These are phyloP conservation scores for Calyptommatus sinebrachiatus DNA, from an alignment of 2,113 vertebrate genomes.

Conservation along the genomic window DNA sequence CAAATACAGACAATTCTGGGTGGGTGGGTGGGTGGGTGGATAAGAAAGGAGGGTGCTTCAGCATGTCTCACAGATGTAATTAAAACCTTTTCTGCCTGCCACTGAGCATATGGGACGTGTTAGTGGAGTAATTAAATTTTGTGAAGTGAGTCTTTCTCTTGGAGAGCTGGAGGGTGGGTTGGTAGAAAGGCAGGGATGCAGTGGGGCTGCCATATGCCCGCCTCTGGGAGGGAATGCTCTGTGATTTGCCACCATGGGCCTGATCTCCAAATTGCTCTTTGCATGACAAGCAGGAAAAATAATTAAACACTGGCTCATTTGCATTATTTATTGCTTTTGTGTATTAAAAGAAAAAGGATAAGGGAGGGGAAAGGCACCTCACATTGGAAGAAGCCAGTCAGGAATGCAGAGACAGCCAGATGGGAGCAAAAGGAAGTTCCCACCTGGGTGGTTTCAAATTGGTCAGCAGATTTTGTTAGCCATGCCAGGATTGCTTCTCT, in stretches of 20 bases:
- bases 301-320: conserved; percentile 60
- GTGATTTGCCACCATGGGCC: conserved; percentile 37
- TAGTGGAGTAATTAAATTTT: conserved; percentile 72
- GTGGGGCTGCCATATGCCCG: conserved; percentile 28
- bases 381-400: conserved; percentile 27
- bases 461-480: background rate
- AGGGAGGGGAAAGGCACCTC: background rate
- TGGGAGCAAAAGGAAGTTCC: background rate
- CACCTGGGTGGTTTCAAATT: background rate
- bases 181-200: conserved; percentile 55
- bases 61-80: conserved; percentile 57
- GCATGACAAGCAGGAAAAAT: conserved; percentile 48
- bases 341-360: background rate
- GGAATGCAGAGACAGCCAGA: background rate
- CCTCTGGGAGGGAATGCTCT: conserved; percentile 8
- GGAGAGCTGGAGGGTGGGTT: conserved; percentile 63
- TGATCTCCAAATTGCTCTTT: conserved; percentile 45
- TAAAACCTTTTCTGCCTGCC: conserved; percentile 63
- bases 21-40: conserved; percentile 1
- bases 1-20: conserved; percentile 21
- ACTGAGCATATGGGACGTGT: conserved; percentile 70
- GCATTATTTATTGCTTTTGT: conserved; percentile 54
- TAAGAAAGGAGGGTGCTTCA: conserved; percentile 34
- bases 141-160: conserved; percentile 61
- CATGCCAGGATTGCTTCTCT: background rate